Evolutionary conservation across 2,113 vertebrate species (phyloP).

Genomic region (Lycaon pictus): DNA sequence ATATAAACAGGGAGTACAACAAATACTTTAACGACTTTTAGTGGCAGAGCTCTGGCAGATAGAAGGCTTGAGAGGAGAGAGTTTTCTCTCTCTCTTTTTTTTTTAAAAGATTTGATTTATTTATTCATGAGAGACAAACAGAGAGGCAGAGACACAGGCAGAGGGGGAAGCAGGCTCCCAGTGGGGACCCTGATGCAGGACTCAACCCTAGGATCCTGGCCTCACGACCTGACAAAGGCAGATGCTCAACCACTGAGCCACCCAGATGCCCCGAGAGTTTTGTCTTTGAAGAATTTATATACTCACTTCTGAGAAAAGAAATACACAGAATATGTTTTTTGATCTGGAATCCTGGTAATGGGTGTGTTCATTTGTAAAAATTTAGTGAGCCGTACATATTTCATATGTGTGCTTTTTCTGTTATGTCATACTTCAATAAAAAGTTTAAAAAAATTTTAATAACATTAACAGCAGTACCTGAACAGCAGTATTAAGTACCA

Average conservation of each 20-base stretch:
- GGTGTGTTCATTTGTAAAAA: constrained; percentile 36
- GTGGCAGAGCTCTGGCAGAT: not conserved
- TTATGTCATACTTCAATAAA: constrained; percentile 43
- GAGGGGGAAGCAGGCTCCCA: too few relatives aligned
- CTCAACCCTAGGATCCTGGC: too few relatives aligned
- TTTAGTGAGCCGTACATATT: not conserved
- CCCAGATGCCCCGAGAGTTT: not conserved
- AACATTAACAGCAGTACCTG: not conserved
- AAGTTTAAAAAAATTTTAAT: not conserved
- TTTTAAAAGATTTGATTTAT: too few relatives aligned
- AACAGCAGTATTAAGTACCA: not conserved
- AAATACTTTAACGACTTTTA: constrained; percentile 33
- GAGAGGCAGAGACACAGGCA: too few relatives aligned
- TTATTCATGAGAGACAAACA: too few relatives aligned
- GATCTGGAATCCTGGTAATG: constrained; percentile 42
- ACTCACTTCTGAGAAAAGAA: constrained; percentile 57
- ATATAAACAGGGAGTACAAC: not conserved
- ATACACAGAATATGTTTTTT: constrained; percentile 59
- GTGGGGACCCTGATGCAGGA: too few relatives aligned
- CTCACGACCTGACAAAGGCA: too few relatives aligned
- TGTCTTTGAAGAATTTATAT: constrained; percentile 60
- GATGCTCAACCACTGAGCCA: too few relatives aligned
- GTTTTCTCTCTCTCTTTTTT: too few relatives aligned
- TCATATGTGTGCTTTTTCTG: not conserved
- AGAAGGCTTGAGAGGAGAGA: not conserved